Base-by-base conservation (phyloP, 2,888 invertebrate genomes). In the Caenorhabditis uteleia region DNA sequence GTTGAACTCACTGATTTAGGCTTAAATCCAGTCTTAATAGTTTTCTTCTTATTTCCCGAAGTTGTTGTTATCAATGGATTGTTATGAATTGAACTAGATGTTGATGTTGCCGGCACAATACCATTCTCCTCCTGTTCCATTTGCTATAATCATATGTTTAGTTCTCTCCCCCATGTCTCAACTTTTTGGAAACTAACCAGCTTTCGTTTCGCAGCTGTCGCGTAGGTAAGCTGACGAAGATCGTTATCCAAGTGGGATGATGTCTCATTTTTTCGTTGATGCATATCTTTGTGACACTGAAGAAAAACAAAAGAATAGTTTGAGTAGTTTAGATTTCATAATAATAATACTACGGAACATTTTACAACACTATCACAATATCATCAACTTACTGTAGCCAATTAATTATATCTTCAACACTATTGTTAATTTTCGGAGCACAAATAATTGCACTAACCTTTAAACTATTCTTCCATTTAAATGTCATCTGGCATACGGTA, bases 401-500 rank as follows among this genome's bases (percentile, higher is more conserved):
- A n/a, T n/a, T n/a, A n/a, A n/a, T n/a, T n/a, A n/a, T n/a, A n/a
- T n/a, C n/a, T n/a, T n/a, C n/a, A n/a, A n/a, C n/a, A n/a, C n/a
- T n/a, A n/a, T n/a, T n/a, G 44, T 57, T 33, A 48, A 20, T 53
- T 7, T 8, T 43, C 10, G 25, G 23, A 25, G 27, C 14, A 5
- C 23, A 16, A 8, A 23, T 40, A 53, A 56, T 39, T 34, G 31
- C 8, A 54, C 67, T 50, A 44, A 75, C 73, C 55, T 73, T 73
- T 25, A 67, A 72, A 77, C 70, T 82, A 51, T 83, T 83, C 54
- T 83, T 83, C 83, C 83, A 83, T 53, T 83, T 83, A 73, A 83
- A 83, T 23, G 75, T 77, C 82, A 81, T 81, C 38, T 78, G 70
- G 48, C 83, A 83, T 18, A 83, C 79, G 33, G 77, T 77, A 54